Conservation (phyloP, 92 coral and sea anemone genomes). For the Phenganax subtilis region DNA sequence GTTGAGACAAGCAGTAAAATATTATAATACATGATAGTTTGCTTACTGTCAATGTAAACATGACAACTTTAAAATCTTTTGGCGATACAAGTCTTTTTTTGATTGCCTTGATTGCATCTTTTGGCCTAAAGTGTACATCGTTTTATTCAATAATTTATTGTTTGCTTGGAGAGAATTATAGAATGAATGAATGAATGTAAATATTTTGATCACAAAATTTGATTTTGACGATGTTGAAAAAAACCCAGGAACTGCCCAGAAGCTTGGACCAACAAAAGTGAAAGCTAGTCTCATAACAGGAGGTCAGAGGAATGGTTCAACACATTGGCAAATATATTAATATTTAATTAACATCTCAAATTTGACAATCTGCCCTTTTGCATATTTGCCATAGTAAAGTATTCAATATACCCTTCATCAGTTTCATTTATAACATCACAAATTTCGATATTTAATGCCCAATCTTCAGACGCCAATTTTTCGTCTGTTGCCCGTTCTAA, state of each 20-base stretch:
- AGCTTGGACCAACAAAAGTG: no score
- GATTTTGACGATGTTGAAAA: no score
- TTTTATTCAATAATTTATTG: neutral
- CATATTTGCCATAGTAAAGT: no score
- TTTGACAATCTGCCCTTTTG: slow-evolving; percentile 23
- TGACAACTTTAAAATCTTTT: slow-evolving; percentile 82
- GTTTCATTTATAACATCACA: slow-evolving; percentile 98
- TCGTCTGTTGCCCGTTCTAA: slow-evolving; percentile 95
- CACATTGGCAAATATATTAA: neutral
- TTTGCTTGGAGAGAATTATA: neutral
- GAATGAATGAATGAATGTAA: neutral
- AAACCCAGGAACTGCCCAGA: no score
- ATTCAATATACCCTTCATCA: slow-evolving; percentile 71
- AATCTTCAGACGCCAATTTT: slow-evolving; percentile 91
- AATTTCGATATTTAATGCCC: slow-evolving; percentile 96
- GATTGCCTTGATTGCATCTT: slow-evolving; percentile 91
- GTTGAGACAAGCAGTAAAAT: neutral
- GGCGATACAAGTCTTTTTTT: slow-evolving; percentile 75
- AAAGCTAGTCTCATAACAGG: no score
- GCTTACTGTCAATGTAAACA: slow-evolving; percentile 86
- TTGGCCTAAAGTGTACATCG: slow-evolving; percentile 60
- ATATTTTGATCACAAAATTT: neutral
- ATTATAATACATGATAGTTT: neutral
- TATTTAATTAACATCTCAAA: neutral
- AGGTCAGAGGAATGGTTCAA: no score